phyloP scores from a whole-genome alignment of 2,113 vertebrate genomes.

The Pygoscelis antarcticus region DNA sequence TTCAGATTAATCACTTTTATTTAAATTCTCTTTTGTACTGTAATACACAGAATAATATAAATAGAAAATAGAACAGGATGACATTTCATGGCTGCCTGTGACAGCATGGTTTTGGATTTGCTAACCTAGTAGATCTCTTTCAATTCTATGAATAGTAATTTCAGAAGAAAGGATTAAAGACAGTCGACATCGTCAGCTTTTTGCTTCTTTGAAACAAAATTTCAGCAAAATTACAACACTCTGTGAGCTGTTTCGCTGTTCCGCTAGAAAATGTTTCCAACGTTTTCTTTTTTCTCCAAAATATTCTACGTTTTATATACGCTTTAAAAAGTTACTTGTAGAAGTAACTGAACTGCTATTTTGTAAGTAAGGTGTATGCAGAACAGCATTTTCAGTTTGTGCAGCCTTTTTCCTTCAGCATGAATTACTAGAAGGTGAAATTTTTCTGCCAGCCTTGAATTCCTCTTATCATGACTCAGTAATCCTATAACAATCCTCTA shows the following conservation, averaged over 20 bases:
- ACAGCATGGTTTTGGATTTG: constrained; percentile 50
- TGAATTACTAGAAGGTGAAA: neutral
- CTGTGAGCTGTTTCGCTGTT: neutral
- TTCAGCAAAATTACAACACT: constrained; percentile 34
- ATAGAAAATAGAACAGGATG: constrained; percentile 41
- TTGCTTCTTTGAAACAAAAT: constrained; percentile 43
- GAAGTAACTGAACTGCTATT: neutral
- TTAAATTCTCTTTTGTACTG: constrained; percentile 27
- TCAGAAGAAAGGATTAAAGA: constrained; percentile 59
- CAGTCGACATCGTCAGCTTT: constrained; percentile 16
- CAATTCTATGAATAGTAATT: constrained; percentile 55
- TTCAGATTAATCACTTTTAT: constrained; percentile 20
- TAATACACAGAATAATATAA: constrained; percentile 33
- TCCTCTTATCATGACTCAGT: neutral
- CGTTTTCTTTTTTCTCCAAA: neutral
- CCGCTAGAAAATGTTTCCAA: neutral
- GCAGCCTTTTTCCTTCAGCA: neutral
- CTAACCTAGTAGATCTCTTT: constrained; percentile 62
- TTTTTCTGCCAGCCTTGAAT: neutral
- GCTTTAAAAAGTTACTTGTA: neutral
- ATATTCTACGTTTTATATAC: neutral
- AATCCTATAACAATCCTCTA: neutral
- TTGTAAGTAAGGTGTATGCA: neutral
- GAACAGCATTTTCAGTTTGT: neutral
- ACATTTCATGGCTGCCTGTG: constrained; percentile 36